Evolutionary conservation across 2,888 invertebrate genomes (phyloP).

Genomic region (Archips xylosteana): DNA sequence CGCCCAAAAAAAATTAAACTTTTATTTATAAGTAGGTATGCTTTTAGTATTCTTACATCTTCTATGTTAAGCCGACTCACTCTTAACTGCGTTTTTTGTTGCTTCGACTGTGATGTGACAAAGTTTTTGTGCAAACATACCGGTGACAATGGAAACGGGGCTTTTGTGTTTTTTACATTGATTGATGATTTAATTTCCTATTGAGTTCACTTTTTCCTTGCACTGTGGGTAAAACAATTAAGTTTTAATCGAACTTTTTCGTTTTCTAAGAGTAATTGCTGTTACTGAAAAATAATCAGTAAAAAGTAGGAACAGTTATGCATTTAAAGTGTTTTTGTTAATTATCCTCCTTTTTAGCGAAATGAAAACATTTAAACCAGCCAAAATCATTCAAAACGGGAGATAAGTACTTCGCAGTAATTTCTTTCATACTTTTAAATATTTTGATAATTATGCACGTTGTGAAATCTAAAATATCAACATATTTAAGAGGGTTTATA

Average conservation of each 20-base stretch:
- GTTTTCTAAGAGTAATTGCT: slow-evolving; percentile 13
- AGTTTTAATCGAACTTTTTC: slow-evolving; percentile 18
- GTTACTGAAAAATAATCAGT: background rate
- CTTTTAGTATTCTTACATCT: background rate
- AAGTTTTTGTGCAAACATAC: slow-evolving; percentile 85
- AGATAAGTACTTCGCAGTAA: no score
- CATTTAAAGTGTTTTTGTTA: background rate
- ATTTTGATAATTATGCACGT: no score
- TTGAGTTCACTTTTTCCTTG: slow-evolving; percentile 73
- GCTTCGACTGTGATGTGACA: slow-evolving; percentile 84
- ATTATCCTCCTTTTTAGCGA: background rate
- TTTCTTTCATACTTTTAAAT: no score
- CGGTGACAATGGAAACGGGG: slow-evolving; percentile 82
- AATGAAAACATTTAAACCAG: background rate
- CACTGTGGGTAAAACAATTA: slow-evolving; percentile 50
- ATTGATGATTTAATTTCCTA: slow-evolving; percentile 85
- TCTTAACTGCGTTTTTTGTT: slow-evolving; percentile 75
- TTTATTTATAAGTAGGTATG: background rate
- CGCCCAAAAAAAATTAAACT: background rate
- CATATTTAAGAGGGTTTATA: no score
- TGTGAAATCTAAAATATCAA: no score
- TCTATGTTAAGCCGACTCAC: slow-evolving; percentile 44
- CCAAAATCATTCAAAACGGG: background rate
- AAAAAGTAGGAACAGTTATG: background rate
- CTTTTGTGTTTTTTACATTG: slow-evolving; percentile 84